Conservation (phyloP, 2,888 invertebrate genomes). For the Caenorhabditis sp. region DNA sequence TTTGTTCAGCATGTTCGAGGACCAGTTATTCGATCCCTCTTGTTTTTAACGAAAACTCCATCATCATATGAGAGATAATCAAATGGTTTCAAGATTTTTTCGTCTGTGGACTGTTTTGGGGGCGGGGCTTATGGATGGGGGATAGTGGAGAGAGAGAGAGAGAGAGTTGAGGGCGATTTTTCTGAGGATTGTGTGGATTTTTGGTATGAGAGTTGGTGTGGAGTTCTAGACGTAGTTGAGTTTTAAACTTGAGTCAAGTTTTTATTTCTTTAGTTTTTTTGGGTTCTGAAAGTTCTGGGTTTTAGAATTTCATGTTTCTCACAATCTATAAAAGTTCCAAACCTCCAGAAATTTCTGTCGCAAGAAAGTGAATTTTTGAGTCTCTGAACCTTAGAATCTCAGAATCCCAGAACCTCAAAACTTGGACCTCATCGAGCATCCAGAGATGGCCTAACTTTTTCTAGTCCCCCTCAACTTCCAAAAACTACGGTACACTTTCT, state of each 20-base stretch:
- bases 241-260: too few relatives aligned
- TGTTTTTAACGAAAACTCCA: slow-evolving; percentile 28
- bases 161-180: not conserved
- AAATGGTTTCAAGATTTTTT: slow-evolving; percentile 27
- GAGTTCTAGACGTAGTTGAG: too few relatives aligned
- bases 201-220: too few relatives aligned
- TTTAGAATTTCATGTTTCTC: too few relatives aligned
- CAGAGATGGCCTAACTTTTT: too few relatives aligned
- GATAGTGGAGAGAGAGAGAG: not conserved
- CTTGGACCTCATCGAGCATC: too few relatives aligned
- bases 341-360: too few relatives aligned
- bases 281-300: too few relatives aligned
- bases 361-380: too few relatives aligned
- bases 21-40: slow-evolving; percentile 46
- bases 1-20: slow-evolving; percentile 42
- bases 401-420: not conserved
- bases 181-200: not conserved
- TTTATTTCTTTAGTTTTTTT: too few relatives aligned
- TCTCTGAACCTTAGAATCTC: not conserved
- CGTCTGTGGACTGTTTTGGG: not conserved
- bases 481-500: not conserved
- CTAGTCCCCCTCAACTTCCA: too few relatives aligned
- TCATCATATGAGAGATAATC: slow-evolving; percentile 12
- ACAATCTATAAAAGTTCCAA: too few relatives aligned
- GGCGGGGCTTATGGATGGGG: slow-evolving; percentile 17